Base-by-base conservation (phyloP, 2,113 vertebrate genomes). In the Triplophysa tibetana region DNA sequence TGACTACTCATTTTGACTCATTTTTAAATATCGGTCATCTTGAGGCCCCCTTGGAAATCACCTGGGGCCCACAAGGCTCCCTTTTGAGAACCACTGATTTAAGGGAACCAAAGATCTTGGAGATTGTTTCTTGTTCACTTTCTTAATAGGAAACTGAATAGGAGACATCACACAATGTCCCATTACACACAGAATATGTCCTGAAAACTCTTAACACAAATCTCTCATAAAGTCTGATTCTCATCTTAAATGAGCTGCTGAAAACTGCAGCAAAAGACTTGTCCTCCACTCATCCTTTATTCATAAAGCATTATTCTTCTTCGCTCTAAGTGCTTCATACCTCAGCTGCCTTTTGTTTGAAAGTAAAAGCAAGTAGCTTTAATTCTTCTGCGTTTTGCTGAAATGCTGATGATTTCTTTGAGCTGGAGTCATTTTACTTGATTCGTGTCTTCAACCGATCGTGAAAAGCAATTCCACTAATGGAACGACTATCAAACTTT, bases 231-330 rank as follows among this genome's bases (percentile, higher is more conserved):
- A 68, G 75, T 70, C 38, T 66, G 77, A 65, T 79, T 66, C 10
- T 75, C 76, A 52, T 66, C 80, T 77, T 79, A 33, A 86, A 84
- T 84, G 84, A 86, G 82, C 65, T 70, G 70, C 80, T 84, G 8
- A 60, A 84, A 82, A 82, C 75, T 78, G 85, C 80, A 80, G 26
- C 64, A 64, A 26, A 77, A 43, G 70, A 82, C 48, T 52, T 52
- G 78, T 72, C 54, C 72, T 75, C 48, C 54, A 43, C 8, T 45
- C 56, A 60, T 81, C 60, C 19, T 17, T 14, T 21, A 3, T 26
- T 68, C 19, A 19, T 41, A 26, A 48, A 14, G 64, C 8, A 64
- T 41, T 38, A 69, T 33, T n/a, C 14, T 16, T 26, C 3, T 66
- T 29, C 2, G 9, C 43, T 45, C 50, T 21, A 21, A 62, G 82